Base-by-base conservation (phyloP, 1,140 invertebrate species). In the Brachionus plicatilis region DNA sequence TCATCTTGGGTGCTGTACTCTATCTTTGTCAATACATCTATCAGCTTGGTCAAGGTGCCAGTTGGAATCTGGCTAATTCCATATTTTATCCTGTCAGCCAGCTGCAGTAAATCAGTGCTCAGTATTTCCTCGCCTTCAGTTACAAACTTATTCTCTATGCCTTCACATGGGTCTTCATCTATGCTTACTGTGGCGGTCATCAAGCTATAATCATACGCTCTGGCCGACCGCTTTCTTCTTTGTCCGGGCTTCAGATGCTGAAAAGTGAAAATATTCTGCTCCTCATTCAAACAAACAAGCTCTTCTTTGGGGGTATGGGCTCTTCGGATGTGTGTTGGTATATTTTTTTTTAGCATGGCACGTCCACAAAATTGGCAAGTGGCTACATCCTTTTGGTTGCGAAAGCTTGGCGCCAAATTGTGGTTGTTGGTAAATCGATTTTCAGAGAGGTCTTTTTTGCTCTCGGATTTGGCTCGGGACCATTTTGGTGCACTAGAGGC, bases 101-200 rank as follows among this genome's bases (percentile, higher is more conserved):
- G 12, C 24, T 82, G 79, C n/a, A 82, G 33, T 20, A 82, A 24
- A 47, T 82, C 79, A 14, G 79, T 82, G 53, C 79, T 82, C 4
- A 82, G n/a, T 5, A 82, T 82, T 68, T 82, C 79, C 66, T 82
- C 79, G 27, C 79, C 79, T 60, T 82, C 79, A n/a, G 79, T 82
- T 24, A 82, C 41, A 82, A 82, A 82, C 6, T 82, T 82, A 41
- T 82, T 82, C 41, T 82, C 79, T 24, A 82, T 66, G 41, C 79
- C 79, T 6, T 82, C 79, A 68, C 53, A 65, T 37, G 79, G 79
- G 65, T 82, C 79, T 33, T 82, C 79, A 47, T 82, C 79, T 41
- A 82, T 82, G 41, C 79, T 82, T 1, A 82, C 79, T 24, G 79
- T 82, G 2, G 79, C 79, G 12, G 79, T 82, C 79, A 82, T 82